Percentiles rank a stretch among this genome's conserved stretches.
These are phyloP conservation scores for Sigmodon hispidus DNA, from an alignment of 2,113 vertebrate genomes.

Conservation along the genomic window DNA sequence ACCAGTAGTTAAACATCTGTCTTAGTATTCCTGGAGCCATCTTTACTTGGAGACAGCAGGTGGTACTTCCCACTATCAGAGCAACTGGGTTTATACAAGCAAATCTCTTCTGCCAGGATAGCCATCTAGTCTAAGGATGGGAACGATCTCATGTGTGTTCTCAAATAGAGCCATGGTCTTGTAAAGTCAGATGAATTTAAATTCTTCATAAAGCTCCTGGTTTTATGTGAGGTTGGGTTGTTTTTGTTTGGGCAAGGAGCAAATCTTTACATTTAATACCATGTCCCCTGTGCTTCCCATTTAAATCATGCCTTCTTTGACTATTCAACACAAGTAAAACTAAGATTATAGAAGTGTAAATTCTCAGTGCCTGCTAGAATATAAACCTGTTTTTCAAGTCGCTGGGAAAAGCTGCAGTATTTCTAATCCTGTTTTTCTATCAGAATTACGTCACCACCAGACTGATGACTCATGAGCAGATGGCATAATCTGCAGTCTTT, in stretches of 20 bases:
- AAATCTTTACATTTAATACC: background rate
- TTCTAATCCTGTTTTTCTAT: background rate
- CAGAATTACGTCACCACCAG: background rate
- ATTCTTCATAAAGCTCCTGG: background rate
- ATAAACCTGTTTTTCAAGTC: background rate
- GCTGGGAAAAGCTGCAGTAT: background rate
- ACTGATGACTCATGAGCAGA: background rate
- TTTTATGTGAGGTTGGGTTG: background rate
- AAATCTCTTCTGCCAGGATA: background rate
- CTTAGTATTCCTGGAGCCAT: background rate
- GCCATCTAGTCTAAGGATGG: background rate
- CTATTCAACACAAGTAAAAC: background rate
- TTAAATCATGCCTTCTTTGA: background rate
- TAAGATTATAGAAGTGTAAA: background rate
- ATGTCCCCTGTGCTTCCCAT: background rate
- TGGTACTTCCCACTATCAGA: background rate
- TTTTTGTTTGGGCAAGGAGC: too few relatives aligned
- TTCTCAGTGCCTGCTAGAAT: background rate
- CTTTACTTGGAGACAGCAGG: slow-evolving; percentile 18
- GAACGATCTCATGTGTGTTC: background rate
- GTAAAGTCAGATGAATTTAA: slow-evolving; percentile 1
- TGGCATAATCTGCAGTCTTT: background rate
- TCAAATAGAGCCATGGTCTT: slow-evolving; percentile 1
- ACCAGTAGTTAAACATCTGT: background rate
- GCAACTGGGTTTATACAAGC: slow-evolving; percentile 22